Base-by-base conservation (phyloP, 2,888 invertebrate genomes). In the Gonocerus acuteangulatus region DNA sequence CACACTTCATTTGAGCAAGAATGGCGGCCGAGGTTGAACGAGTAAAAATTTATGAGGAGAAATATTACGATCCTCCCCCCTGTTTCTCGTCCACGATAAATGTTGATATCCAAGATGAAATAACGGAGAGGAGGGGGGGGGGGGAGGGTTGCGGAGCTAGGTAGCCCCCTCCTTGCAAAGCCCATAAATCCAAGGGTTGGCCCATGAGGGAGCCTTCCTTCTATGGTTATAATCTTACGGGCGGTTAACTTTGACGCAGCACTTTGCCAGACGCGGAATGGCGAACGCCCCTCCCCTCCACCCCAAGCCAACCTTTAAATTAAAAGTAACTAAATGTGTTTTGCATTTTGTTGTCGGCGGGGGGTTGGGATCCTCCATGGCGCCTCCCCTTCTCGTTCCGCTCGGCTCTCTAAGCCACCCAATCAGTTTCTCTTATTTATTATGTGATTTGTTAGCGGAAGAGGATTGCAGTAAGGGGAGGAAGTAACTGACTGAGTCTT, bases 251-350 rank as follows among this genome's bases (percentile, higher is more conserved):
- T 47, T 27, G 57, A 47, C 32, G 57, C 45, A 44, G 57, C 45
- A 44, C 45, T 44, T 57, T 57, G 23, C 36, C 23, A 22, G 54
- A 36, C 19, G 54, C 19, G 44, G 22, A 42, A 42, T 18, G 36
- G 27, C 32, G 16, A 16, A 44, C 23, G 45, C 47, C 47, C 13
- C 47, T 13, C 19, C 13, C 7, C 21, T 9, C 19, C 2, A n/a
- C 6, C 23, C n/a, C 57, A 23, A n/a, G 23, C 22, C 57, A n/a
- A n/a, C 44, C n/a, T 45, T 44, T 44, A 57, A 57, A 57, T 57
- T 57, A 57, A 57, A 57, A 57, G 32, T 57, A 57, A 57, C 57
- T 57, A 57, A 57, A 57, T 57, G 45, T 57, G 57, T 57, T 57
- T 27, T 57, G 57, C 45, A 45, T 18, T n/a, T 16, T 45, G 45